These are phyloP conservation scores for Glossophaga mutica DNA, from an alignment of 2,797 vertebrate species.

Conservation along the genomic window DNA sequence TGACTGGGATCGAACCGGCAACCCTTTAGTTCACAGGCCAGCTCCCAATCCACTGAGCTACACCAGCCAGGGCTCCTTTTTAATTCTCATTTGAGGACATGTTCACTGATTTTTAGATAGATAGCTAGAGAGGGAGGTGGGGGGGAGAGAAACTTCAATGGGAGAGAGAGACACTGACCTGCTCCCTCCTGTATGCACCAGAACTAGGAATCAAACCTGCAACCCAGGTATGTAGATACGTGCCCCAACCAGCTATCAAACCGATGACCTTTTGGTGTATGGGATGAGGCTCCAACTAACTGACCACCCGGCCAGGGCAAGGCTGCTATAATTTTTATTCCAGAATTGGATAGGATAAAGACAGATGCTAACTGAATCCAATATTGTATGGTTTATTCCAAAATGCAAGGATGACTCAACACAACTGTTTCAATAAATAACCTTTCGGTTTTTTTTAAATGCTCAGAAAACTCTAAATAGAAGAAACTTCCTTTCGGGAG, in stretches of 20 bases:
- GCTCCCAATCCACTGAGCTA: no score
- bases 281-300: neutral
- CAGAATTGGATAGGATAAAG: neutral
- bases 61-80: neutral
- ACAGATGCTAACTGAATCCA: neutral
- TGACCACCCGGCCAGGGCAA: neutral
- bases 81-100: neutral
- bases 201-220: neutral
- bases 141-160: neutral
- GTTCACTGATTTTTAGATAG: neutral
- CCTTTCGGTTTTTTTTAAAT: neutral
- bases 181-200: no score
- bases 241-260: neutral
- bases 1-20: no score
- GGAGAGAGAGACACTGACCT: no score
- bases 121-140: neutral
- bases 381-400: neutral
- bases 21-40: no score
- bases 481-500: neutral
- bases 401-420: conserved; percentile 1
- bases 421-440: neutral
- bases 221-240: neutral
- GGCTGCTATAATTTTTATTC: neutral
- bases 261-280: neutral
- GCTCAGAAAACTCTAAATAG: neutral